Evolutionary conservation across 2,113 vertebrate genomes (phyloP), one percentile per base, ranked within the genome.

Genomic region (Phrynosoma blainvillii): DNA sequence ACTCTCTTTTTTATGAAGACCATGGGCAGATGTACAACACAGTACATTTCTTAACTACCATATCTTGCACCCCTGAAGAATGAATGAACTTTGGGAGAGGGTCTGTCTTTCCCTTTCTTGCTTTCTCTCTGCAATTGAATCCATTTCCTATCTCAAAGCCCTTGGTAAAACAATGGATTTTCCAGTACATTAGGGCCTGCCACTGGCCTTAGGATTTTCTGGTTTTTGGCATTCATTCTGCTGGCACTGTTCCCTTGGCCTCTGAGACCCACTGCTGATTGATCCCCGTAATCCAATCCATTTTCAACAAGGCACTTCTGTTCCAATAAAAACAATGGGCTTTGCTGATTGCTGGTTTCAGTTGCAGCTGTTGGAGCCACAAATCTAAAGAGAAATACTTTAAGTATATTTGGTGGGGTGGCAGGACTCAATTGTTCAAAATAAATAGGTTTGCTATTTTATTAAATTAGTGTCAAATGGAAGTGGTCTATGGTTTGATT

Each of bases 281-380:
- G 96, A 96, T 96, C 94, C 92, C 87, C 0, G 83, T 95, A 96
- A 96, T 95, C 94, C 93, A 95, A 96, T 95, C 92, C 93, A 95
- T 96, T 95, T 92, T 94, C 95, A 96, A 93, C 94, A 93, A 94
- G 94, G 91, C 93, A 90, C 94, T 95, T 93, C 90, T 89, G 89
- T 12, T 94, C 94, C 94, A 96, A 95, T 95, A 95, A 95, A 96
- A 96, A 95, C 92, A 96, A 83, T 85, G 79, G 68, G 84, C 85
- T 94, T 93, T 94, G 90, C 84, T 95, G 95, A 96, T 95, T 94
- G 89, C 92, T 94, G 89, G 84, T 95, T 94, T 95, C 93, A 94
- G 90, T 93, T 92, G 75, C 94, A 94, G 93, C 93, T 95, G 94
- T 78, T 94, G 90, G 90, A 95, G 90, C 92, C 92, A 92, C 93